phyloP scores from a whole-genome alignment of 1,140 invertebrate species.

The Cylas formicarius region DNA sequence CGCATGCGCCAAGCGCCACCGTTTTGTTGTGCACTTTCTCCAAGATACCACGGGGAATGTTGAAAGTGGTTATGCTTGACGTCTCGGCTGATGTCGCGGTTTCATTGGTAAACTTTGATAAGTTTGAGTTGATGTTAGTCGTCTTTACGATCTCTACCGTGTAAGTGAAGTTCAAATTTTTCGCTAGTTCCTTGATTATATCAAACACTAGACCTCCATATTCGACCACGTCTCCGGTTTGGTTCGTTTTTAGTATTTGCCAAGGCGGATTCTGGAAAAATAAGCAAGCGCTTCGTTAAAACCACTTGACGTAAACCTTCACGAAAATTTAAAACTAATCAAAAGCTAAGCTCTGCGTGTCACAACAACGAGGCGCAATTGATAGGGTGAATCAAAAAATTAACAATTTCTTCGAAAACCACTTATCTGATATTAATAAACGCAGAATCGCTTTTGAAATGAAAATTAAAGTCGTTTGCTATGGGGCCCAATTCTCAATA shows the following conservation, averaged over 20 bases:
- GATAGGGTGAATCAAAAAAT: background rate
- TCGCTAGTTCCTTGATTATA: constrained; percentile 67
- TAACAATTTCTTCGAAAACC: background rate
- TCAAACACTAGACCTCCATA: constrained; percentile 71
- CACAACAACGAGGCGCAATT: background rate
- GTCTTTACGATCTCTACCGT: constrained; percentile 39
- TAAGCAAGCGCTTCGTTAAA: too few species aligned
- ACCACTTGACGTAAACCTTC: too few species aligned
- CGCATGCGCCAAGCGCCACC: constrained; percentile 65
- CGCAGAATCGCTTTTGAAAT: too few species aligned
- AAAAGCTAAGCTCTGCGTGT: too few species aligned
- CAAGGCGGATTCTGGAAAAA: constrained; percentile 71
- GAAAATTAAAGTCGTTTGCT: too few species aligned
- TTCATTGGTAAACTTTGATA: background rate
- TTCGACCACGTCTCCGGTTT: constrained; percentile 47
- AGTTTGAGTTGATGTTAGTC: constrained; percentile 2
- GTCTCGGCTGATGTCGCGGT: constrained; percentile 5
- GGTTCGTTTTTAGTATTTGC: constrained; percentile 60
- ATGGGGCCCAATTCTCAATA: too few species aligned
- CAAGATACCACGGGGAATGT: constrained; percentile 41
- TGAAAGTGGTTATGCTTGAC: constrained; percentile 28
- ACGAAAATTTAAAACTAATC: too few species aligned
- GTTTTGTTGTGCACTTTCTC: constrained; percentile 43
- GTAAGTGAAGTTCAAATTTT: constrained; percentile 73
- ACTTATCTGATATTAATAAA: too few species aligned